A percentile compares a stretch with the other conserved stretches of the same genome.
Conservation (phyloP, 2,113 vertebrate species). For the Miniopterus natalensis region DNA sequence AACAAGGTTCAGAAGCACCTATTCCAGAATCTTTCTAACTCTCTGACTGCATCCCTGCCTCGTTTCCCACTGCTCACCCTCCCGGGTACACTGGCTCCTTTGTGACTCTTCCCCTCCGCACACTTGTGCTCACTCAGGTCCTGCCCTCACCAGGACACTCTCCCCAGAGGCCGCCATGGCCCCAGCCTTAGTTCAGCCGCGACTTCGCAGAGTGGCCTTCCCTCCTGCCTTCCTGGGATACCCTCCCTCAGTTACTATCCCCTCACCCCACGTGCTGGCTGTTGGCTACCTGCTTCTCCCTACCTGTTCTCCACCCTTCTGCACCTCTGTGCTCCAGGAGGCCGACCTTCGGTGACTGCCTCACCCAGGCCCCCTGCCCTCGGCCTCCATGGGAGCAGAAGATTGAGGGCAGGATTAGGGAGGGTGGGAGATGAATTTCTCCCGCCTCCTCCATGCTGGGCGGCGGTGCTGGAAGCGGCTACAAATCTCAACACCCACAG, state of each 20-base stretch:
- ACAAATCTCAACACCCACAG: background rate
- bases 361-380: background rate
- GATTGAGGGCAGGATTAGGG: background rate
- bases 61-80: background rate
- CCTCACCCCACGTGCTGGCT: rapidly evolving
- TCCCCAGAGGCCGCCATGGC: background rate
- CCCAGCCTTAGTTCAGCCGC: background rate
- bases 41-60: background rate
- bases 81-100: background rate
- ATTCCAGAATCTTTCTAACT: background rate
- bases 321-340: background rate
- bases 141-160: background rate
- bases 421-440: too few relatives aligned
- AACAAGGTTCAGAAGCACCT: background rate
- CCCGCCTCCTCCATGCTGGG: background rate
- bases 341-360: background rate
- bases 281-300: background rate
- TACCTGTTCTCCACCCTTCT: background rate
- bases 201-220: background rate
- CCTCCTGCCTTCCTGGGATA: background rate
- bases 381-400: rapidly evolving
- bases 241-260: too few relatives aligned
- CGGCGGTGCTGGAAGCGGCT: background rate
- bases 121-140: rapidly evolving
- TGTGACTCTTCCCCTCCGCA: background rate